Base-by-base conservation (phyloP, 2,888 invertebrate species). In the Oxycera nigricornis region DNA sequence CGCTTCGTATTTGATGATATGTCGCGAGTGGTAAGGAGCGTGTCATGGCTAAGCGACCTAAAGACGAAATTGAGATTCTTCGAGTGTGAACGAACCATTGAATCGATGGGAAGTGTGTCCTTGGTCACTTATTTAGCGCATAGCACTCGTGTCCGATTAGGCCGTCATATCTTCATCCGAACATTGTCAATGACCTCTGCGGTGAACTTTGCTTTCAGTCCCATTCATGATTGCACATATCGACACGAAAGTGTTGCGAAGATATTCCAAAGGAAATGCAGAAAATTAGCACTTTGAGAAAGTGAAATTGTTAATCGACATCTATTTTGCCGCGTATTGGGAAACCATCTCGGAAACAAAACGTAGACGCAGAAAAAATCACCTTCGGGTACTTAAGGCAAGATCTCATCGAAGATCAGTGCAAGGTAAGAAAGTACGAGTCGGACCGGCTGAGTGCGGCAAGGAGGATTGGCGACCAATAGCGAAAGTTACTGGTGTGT, bases 381-480 rank as follows among this genome's bases (percentile, higher is more conserved):
- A 26, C 67, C 67, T 67, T 41, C 46, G 26, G 67, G 46, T 67
- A 67, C 67, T 67, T 24, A 41, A 67, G 20, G 41, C 67, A 41
- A 24, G 24, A 67, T 67, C 67, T 41, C 22, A 41, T 20, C 24
- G 14, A 22, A 39, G 67, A 67, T 67, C 67, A 30, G 28, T 14
- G 9, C 17, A n/a, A n/a, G n/a, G n/a, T n/a, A n/a, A n/a, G n/a
- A n/a, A n/a, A n/a, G n/a, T 9, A 50, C 17, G 17, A 17, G n/a
- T 6, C 14, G n/a, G 17, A 14, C 17, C n/a, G 14, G 14, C 28
- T 59, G n/a, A 11, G 30, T 28, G 26, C 30, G 28, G 30, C n/a
- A 22, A 59, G 17, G 46, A 46, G 46, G 4, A 46, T 46, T 59
- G 30, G 30, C 30, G 59, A 30, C 30, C 30, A 59, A 59, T 59